These are phyloP conservation scores for Coregonus clupeaformis DNA, from an alignment of 2,113 vertebrate genomes.

Conservation along the genomic window DNA sequence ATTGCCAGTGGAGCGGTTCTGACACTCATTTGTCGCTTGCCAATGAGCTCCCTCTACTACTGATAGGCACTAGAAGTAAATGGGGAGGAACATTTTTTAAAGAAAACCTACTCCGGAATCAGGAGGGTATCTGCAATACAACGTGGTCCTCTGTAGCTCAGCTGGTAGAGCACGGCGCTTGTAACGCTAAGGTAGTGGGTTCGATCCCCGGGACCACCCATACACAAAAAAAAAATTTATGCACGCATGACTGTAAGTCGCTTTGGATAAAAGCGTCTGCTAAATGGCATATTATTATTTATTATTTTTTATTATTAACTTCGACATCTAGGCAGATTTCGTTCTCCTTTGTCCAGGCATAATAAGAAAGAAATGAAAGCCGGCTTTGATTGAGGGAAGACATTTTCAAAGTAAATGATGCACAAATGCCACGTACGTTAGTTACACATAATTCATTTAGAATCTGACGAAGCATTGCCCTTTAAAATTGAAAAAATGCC, in stretches of 20 bases:
- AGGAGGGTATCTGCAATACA: too few relatives aligned
- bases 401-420: not conserved
- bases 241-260: too few relatives aligned
- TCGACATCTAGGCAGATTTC: too few relatives aligned
- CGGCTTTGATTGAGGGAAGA: conserved; percentile 3
- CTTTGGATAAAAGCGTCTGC: too few relatives aligned
- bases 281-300: too few relatives aligned
- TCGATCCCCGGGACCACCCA: too few relatives aligned
- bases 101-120: not conserved
- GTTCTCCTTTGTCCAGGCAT: too few relatives aligned
- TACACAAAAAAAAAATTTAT: too few relatives aligned
- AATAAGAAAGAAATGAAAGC: not conserved
- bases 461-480: conserved; percentile 19
- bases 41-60: conserved; percentile 1
- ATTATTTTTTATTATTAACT: too few relatives aligned
- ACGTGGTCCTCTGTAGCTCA: too few relatives aligned
- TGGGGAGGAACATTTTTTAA: conserved; percentile 24
- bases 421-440: conserved; percentile 9
- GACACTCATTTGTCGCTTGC: not conserved
- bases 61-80: conserved; percentile 1
- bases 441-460: not conserved
- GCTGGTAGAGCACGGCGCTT: too few relatives aligned
- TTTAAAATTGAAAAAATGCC: not conserved
- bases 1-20: not conserved
- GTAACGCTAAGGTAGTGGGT: too few relatives aligned